Evolutionary conservation across 2,888 invertebrate species (phyloP).

Genomic region (Caenorhabditis sp.): DNA sequence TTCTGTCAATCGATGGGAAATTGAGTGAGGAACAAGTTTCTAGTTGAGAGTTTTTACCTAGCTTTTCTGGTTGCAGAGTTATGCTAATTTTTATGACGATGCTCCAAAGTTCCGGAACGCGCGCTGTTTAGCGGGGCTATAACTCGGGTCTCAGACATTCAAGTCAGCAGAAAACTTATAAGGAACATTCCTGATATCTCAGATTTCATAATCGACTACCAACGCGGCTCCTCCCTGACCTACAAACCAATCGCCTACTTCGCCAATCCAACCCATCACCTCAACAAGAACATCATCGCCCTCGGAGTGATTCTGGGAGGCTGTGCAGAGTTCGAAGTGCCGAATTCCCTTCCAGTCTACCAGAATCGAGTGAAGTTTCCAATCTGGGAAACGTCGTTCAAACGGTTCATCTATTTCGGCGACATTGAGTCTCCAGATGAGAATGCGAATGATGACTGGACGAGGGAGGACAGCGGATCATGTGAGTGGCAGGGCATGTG

Average conservation of each 20-base stretch:
- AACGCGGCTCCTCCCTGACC: conserved; percentile 57
- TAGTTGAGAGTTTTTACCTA: no score
- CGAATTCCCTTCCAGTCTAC: conserved; percentile 60
- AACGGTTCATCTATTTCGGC: conserved; percentile 54
- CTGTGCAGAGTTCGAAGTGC: conserved; percentile 63
- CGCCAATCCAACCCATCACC: conserved; percentile 35
- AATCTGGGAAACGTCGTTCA: conserved; percentile 72
- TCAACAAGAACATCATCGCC: conserved; percentile 9
- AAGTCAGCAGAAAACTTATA: no score
- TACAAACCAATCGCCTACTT: conserved; percentile 61
- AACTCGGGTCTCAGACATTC: no score
- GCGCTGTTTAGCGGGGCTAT: no score
- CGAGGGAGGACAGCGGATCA: conserved; percentile 38
- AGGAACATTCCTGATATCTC: no score
- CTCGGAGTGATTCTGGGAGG: conserved; percentile 8
- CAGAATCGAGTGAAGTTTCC: conserved; percentile 70
- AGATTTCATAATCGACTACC: conserved; percentile 75
- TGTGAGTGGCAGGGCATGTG: conserved; percentile 4
- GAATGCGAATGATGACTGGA: conserved; percentile 25
- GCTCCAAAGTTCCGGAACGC: no score
- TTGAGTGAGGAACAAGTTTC: no score
- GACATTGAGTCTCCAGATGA: conserved; percentile 23
- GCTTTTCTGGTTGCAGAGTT: neutral
- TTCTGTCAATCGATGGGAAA: no score
- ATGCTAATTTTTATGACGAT: no score